Evolutionary conservation across 2,113 vertebrate species (phyloP), one percentile per base, ranked within the genome.

Genomic region (Caranx ignobilis): DNA sequence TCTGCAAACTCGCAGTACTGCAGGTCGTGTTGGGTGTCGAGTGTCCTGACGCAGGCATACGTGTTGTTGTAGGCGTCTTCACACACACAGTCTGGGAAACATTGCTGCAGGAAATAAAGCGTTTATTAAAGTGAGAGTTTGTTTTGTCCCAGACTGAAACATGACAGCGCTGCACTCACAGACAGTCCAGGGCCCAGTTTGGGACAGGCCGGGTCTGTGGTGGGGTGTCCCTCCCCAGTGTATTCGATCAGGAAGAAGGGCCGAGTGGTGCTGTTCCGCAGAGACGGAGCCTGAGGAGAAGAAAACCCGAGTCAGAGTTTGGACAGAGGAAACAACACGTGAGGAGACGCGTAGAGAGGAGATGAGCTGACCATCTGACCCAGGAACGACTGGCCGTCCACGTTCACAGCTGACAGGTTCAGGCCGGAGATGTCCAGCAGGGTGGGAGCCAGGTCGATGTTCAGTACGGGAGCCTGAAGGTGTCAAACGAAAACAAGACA

Each of bases 1-100:
- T 96, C 95, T 0, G 95, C 95, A 75, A 96, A 96, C 89, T 96
- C 95, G 67, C 95, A 96, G 89, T 96, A 96, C 71, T 96, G 95
- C n/a, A 96, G 82, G 85, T 96, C 56, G 18, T 63, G 37, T 1
- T 77, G 41, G 0, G 65, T 21, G 15, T 75, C 74, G 0, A 96
- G 84, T 5, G 89, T 95, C 45, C 95, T 66, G 60, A 96, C 94
- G 37, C 95, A 96, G 78, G 95, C 95, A n/a, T 96, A 96, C 0
- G 95, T 96, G 87, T 96, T 96, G 89, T 96, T 96, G 75, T 87
- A 94, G 73, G 95, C 89, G 15, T 96, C 95, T 35, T 96, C 95
- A 26, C 95, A 96, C 57, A 95, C 94, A 15, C 95, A 96, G 89
- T 96, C 93, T 10, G 95, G 95, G 82, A 96, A 95, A 87, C 95